Evolutionary conservation across 2,888 invertebrate genomes (phyloP).

Genomic region (Orthosia incerta): DNA sequence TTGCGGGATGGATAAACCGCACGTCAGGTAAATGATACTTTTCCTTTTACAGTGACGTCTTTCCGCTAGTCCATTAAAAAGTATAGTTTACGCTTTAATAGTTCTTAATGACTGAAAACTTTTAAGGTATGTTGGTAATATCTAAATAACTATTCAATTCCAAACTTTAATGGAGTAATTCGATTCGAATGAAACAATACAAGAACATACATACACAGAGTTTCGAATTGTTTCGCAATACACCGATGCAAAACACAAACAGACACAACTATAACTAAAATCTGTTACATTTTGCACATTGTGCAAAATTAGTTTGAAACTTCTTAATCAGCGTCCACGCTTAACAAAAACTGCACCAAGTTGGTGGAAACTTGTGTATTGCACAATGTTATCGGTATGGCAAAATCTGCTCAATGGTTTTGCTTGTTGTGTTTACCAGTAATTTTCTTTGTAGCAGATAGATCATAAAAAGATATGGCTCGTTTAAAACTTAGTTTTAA

Average conservation of each 20-base stretch:
- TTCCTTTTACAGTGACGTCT: neutral
- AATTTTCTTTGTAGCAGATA: slow-evolving; percentile 49
- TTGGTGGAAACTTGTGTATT: slow-evolving; percentile 58
- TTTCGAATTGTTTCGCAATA: slow-evolving; percentile 37
- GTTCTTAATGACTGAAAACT: neutral
- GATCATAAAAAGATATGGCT: slow-evolving; percentile 49
- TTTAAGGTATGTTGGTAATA: neutral
- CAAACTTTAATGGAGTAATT: neutral
- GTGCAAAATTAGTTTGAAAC: slow-evolving; percentile 61
- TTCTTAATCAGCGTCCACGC: slow-evolving; percentile 57
- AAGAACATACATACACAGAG: slow-evolving; percentile 9
- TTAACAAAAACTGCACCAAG: slow-evolving; percentile 60
- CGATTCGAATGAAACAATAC: neutral
- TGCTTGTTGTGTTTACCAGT: slow-evolving; percentile 35
- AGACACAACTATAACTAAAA: slow-evolving; percentile 34
- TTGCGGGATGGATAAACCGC: neutral
- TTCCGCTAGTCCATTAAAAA: neutral
- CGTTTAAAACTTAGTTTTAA: slow-evolving; percentile 24
- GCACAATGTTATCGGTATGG: slow-evolving; percentile 60
- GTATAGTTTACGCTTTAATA: neutral
- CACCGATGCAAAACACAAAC: slow-evolving; percentile 38
- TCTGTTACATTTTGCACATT: slow-evolving; percentile 56
- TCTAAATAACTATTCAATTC: neutral
- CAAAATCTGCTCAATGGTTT: slow-evolving; percentile 54
- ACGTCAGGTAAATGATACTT: neutral